Evolutionary conservation across 2,113 vertebrate genomes (phyloP), one percentile per base, ranked within the genome.

Genomic region (Clupea harengus): DNA sequence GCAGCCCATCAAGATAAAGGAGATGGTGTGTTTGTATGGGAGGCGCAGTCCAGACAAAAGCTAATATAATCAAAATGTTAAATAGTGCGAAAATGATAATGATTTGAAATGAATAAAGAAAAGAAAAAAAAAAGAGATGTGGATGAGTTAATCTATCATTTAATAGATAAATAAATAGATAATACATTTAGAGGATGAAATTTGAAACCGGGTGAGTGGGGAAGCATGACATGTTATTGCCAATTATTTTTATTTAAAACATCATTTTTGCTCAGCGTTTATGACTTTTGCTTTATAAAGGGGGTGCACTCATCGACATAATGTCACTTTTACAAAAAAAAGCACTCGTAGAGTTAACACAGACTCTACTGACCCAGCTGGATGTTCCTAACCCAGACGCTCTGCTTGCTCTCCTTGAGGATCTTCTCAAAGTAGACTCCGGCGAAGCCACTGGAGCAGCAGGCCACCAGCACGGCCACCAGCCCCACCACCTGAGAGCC

Each of bases 371-470:
- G 89, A 99, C 98, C 98, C 13, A 99, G 96, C 92, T 99, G 97
- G 92, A 99, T 99, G 92, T 99, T 99, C 88, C 98, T 95, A 92
- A 99, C 95, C 98, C 98, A 99, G 81, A 99, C 98, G 44, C 98
- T 99, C 86, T 99, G 98, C 84, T 99, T 99, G 81, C 96, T 99
- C 94, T 99, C 98, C 91, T 99, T 99, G 60, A 99, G 95, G 89
- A 99, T 99, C 93, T 99, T 99, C 94, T 99, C 98, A 92, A 99
- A 99, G 94, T 99, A 99, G 89, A 99, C 98, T 0, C 98, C 98
- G 32, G 98, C 98, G 86, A 99, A 99, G 60, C 98, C 98, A 87
- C 98, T 99, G 88, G 98, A 99, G 92, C 97, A 97, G 91, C 98
- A 99, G 0, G 98, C 98, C 84, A 96, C 96, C 89, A 99, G 95